A percentile compares a stretch with the other conserved stretches of the same genome.
These are phyloP conservation scores for Laothoe populi DNA, from an alignment of 2,888 invertebrate species.

Conservation along the genomic window DNA sequence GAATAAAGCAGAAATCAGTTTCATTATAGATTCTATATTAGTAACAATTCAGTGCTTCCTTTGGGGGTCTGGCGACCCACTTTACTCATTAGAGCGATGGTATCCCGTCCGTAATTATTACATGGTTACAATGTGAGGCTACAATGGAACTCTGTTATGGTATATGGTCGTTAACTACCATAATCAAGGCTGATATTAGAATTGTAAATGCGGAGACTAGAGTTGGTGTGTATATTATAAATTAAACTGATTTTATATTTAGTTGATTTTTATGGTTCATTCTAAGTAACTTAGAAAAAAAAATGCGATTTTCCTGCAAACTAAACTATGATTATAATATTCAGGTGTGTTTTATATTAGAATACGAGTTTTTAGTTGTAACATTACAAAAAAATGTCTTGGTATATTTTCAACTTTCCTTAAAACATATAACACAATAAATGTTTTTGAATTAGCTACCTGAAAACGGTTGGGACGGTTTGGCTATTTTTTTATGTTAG, in stretches of 20 bases:
- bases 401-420: too few species aligned
- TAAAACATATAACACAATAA: too few species aligned
- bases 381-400: too few species aligned
- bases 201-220: slow-evolving; percentile 2
- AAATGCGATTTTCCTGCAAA: too few species aligned
- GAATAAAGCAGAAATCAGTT: slow-evolving; percentile 33
- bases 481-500: too few species aligned
- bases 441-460: too few species aligned
- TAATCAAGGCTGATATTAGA: slow-evolving; percentile 19
- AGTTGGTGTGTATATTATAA: neutral
- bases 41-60: slow-evolving; percentile 40
- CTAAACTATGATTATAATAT: too few species aligned
- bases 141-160: slow-evolving; percentile 18
- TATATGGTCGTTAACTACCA: neutral
- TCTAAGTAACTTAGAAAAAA: neutral
- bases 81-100: slow-evolving; percentile 44
- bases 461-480: too few species aligned
- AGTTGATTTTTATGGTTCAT: neutral
- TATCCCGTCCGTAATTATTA: slow-evolving; percentile 32
- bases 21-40: slow-evolving; percentile 31
- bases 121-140: slow-evolving; percentile 21
- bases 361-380: too few species aligned
- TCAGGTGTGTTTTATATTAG: too few species aligned
- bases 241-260: neutral
- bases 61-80: slow-evolving; percentile 45